phyloP scores from a whole-genome alignment of 2,113 vertebrate species.

The Dipodomys merriami region DNA sequence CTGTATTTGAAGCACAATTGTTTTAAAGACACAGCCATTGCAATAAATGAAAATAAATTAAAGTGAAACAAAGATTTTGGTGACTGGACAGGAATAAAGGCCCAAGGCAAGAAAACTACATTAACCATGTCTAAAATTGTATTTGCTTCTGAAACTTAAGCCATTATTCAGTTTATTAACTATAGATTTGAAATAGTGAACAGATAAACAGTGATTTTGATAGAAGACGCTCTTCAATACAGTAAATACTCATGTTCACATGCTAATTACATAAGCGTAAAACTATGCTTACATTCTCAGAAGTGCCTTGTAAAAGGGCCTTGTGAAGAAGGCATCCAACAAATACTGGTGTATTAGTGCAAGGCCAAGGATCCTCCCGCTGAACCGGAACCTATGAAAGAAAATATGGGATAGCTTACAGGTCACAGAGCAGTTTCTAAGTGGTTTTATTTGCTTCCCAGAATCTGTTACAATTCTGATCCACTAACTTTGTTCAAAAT shows the following conservation, averaged over 20 bases:
- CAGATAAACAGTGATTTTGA: slow-evolving; percentile 9
- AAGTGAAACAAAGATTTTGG: slow-evolving; percentile 26
- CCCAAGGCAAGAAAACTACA: slow-evolving; percentile 19
- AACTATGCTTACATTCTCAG: slow-evolving; percentile 93
- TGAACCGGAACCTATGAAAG: slow-evolving; percentile 96
- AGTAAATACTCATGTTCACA: not conserved
- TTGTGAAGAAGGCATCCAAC: slow-evolving; percentile 98
- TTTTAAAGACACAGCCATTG: slow-evolving; percentile 56
- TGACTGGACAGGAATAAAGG: not conserved
- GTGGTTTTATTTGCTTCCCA: not conserved
- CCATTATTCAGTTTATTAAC: not conserved
- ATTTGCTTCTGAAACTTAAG: slow-evolving; percentile 31
- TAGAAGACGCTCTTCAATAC: not conserved
- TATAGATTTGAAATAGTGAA: not conserved
- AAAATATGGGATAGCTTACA: slow-evolving; percentile 12
- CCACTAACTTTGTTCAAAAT: not conserved
- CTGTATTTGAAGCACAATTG: slow-evolving; percentile 63
- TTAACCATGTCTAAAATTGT: not conserved
- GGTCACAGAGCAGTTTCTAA: not conserved
- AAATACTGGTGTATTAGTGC: slow-evolving; percentile 99
- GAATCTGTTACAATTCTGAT: not conserved
- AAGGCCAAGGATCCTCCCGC: slow-evolving; percentile 97
- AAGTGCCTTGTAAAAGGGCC: slow-evolving; percentile 99
- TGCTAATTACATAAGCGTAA: not conserved
- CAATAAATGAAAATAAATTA: slow-evolving; percentile 55